Conservation (phyloP, 2,888 invertebrate genomes). For the Notodonta ziczac region DNA sequence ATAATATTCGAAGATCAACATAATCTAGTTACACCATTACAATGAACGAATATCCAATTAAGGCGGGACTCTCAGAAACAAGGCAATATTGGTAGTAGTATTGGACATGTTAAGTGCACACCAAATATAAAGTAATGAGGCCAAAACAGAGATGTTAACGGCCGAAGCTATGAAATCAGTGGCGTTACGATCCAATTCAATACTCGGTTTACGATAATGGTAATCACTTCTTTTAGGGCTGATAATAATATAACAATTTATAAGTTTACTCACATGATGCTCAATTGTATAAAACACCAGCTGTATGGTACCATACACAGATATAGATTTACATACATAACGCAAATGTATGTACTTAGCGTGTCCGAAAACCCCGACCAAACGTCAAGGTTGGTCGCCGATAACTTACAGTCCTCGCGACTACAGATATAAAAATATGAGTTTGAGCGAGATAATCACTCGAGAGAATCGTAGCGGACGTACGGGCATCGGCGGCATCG, state of each 20-base stretch:
- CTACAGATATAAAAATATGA: too few species aligned
- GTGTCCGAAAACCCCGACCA: too few species aligned
- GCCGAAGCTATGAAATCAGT: neutral
- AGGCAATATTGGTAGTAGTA: neutral
- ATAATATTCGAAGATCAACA: neutral
- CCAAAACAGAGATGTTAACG: neutral
- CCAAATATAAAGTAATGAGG: too few species aligned
- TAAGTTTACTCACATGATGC: neutral
- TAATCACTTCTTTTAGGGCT: neutral
- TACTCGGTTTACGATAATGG: neutral
- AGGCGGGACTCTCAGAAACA: neutral
- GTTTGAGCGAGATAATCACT: too few species aligned
- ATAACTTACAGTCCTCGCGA: too few species aligned
- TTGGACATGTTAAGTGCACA: neutral
- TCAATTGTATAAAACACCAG: too few species aligned
- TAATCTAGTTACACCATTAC: neutral
- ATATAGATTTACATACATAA: too few species aligned
- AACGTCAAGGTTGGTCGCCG: too few species aligned
- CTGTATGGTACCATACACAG: too few species aligned
- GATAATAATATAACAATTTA: neutral
- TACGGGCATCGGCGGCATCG: too few species aligned
- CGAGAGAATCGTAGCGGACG: too few species aligned
- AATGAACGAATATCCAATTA: neutral
- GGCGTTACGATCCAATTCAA: neutral
- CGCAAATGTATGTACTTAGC: too few species aligned